A percentile compares a stretch with the other conserved stretches of the same genome.
Conservation (phyloP, 2,888 invertebrate species). For the Rhabditoides inermis region DNA sequence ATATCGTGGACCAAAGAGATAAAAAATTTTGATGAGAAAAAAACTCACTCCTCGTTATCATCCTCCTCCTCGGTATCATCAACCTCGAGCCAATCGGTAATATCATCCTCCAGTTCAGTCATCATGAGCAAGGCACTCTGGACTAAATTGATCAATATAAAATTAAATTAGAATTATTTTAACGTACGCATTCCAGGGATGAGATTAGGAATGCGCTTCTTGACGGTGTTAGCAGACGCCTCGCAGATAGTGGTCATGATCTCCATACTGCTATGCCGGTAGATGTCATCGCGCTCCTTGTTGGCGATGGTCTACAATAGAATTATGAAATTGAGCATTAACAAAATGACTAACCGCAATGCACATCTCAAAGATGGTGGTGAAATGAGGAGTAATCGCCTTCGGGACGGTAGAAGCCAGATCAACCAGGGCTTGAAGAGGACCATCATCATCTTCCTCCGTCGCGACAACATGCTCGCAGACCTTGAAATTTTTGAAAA, state of each 20-base stretch:
- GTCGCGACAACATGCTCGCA: conserved; percentile 74
- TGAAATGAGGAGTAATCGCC: conserved; percentile 79
- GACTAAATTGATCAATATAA: conserved; percentile 55
- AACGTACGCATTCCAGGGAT: conserved; percentile 61
- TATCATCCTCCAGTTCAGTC: conserved; percentile 87
- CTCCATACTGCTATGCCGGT: conserved; percentile 82
- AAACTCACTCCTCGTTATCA: conserved; percentile 63
- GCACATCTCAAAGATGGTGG: conserved; percentile 76
- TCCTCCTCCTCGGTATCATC: conserved; percentile 73
- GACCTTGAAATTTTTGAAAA: conserved; percentile 60
- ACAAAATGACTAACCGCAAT: too few relatives aligned
- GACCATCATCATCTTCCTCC: conserved; percentile 69
- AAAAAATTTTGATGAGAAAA: not conserved
- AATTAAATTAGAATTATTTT: conserved; percentile 6
- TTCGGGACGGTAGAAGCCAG: conserved; percentile 86
- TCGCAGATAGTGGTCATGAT: conserved; percentile 77
- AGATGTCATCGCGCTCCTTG: conserved; percentile 58
- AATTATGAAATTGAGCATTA: too few relatives aligned
- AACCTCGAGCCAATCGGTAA: conserved; percentile 75
- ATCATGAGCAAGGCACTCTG: conserved; percentile 83
- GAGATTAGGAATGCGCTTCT: conserved; percentile 79
- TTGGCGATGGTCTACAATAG: conserved; percentile 40
- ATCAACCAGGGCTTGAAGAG: conserved; percentile 85
- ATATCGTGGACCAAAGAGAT: too few relatives aligned
- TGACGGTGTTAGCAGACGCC: conserved; percentile 88